Evolutionary conservation across 2,113 vertebrate genomes (phyloP).

Genomic region (Apteryx owenii): DNA sequence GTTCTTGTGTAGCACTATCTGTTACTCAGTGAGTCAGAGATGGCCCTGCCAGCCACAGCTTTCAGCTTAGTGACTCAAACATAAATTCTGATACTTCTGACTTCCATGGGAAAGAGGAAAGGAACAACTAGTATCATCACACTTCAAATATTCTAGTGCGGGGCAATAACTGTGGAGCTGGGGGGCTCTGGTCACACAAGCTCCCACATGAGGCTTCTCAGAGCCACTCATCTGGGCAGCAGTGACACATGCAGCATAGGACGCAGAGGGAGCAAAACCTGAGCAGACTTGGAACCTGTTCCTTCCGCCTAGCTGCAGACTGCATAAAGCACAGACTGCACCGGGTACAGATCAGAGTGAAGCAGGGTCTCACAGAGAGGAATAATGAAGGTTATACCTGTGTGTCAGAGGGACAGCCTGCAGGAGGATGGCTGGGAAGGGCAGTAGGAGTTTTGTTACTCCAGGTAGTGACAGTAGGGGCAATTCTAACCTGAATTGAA

Average conservation of each 20-base stretch:
- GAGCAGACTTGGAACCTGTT: not conserved
- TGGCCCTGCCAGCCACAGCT: not conserved
- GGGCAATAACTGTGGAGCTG: not conserved
- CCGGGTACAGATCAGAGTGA: not conserved
- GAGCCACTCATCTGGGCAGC: not conserved
- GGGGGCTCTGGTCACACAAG: not conserved
- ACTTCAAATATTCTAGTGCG: not conserved
- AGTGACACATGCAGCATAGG: not conserved
- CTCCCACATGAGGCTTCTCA: not conserved
- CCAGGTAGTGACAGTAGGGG: constrained; percentile 98
- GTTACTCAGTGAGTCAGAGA: not conserved
- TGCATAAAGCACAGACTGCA: constrained; percentile 12
- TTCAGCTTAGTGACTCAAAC: not conserved
- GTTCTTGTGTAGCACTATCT: not conserved
- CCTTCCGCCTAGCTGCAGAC: not conserved
- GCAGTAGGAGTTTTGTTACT: constrained; percentile 99
- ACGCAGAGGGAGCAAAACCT: not conserved
- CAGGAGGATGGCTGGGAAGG: constrained; percentile 92
- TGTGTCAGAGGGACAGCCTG: constrained; percentile 89
- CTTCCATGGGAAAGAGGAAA: not conserved
- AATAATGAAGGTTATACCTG: constrained; percentile 89
- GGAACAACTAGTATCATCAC: not conserved
- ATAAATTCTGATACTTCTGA: not conserved
- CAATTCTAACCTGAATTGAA: constrained; percentile 97
- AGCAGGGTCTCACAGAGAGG: constrained; percentile 69